Evolutionary conservation across 1,140 invertebrate genomes (phyloP).

Genomic region (Gerris buenoi): DNA sequence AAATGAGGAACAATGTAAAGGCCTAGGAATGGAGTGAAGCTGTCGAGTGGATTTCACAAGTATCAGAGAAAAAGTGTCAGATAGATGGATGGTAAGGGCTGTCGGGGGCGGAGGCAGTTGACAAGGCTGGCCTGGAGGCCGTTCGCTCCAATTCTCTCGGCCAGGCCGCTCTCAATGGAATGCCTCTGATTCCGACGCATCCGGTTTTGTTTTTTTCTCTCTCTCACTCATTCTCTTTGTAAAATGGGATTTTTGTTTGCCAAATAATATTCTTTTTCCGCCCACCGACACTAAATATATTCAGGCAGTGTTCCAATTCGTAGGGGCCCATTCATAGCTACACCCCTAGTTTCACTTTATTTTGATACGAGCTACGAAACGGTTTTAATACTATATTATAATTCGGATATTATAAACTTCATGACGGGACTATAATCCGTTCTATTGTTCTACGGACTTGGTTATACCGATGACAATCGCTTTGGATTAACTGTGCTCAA

Average conservation of each 20-base stretch:
- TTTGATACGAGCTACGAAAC: not conserved
- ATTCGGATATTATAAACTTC: not conserved
- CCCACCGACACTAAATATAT: constrained; percentile 19
- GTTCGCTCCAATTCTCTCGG: not conserved
- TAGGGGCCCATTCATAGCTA: constrained; percentile 13
- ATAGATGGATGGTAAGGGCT: not conserved
- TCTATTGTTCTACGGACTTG: no score
- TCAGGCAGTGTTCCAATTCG: constrained; percentile 18
- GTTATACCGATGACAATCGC: no score
- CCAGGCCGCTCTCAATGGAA: not conserved
- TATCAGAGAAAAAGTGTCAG: no score
- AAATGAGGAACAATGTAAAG: no score
- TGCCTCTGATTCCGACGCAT: not conserved
- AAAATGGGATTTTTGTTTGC: constrained; percentile 9
- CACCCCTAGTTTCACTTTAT: not conserved
- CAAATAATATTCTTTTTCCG: constrained; percentile 14
- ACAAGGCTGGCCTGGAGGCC: not conserved
- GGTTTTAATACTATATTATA: not conserved
- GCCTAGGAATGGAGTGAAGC: no score
- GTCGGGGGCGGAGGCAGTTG: not conserved
- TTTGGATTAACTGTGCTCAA: no score
- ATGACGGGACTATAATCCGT: no score
- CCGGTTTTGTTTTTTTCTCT: not conserved
- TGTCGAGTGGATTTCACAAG: no score
- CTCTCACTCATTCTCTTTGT: constrained; percentile 3